A percentile compares a stretch with the other conserved stretches of the same genome.
These are phyloP conservation scores for Zophobas morio DNA, from an alignment of 1,140 invertebrate species.

Conservation along the genomic window DNA sequence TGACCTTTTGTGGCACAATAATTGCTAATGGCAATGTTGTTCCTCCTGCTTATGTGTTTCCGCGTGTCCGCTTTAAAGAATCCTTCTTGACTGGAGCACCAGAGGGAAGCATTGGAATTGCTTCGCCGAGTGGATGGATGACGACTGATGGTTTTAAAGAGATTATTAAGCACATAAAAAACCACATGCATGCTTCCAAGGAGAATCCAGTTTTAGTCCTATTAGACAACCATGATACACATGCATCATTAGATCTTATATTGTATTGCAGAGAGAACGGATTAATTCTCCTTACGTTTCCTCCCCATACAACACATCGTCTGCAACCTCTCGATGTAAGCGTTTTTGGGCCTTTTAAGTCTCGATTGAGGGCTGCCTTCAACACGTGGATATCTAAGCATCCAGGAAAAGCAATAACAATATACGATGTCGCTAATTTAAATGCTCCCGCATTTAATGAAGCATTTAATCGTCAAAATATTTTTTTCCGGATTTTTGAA, in stretches of 20 bases:
- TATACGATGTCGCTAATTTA: slow-evolving; percentile 47
- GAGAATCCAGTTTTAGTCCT: slow-evolving; percentile 65
- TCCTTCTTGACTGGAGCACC: slow-evolving; percentile 62
- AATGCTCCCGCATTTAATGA: no score
- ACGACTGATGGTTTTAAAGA: slow-evolving; percentile 66
- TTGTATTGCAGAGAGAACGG: slow-evolving; percentile 62
- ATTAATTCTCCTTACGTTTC: slow-evolving; percentile 62
- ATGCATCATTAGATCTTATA: slow-evolving; percentile 59
- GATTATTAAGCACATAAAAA: slow-evolving; percentile 66
- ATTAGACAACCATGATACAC: slow-evolving; percentile 66
- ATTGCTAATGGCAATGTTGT: slow-evolving; percentile 65
- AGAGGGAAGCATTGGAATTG: slow-evolving; percentile 66
- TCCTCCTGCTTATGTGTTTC: slow-evolving; percentile 66
- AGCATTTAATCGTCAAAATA: no score
- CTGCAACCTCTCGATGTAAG: slow-evolving; percentile 65
- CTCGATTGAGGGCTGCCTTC: slow-evolving; percentile 55
- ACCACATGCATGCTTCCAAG: slow-evolving; percentile 61
- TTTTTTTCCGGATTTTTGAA: no score
- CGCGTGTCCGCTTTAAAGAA: slow-evolving; percentile 62
- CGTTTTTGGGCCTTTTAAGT: slow-evolving; percentile 65
- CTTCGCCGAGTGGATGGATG: slow-evolving; percentile 70
- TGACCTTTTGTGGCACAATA: slow-evolving; percentile 65
- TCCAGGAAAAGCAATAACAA: slow-evolving; percentile 46
- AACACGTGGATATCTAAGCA: slow-evolving; percentile 50
- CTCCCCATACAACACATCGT: slow-evolving; percentile 26